These are phyloP conservation scores for Bufo gargarizans DNA, from an alignment of 2,113 vertebrate species.

Conservation along the genomic window DNA sequence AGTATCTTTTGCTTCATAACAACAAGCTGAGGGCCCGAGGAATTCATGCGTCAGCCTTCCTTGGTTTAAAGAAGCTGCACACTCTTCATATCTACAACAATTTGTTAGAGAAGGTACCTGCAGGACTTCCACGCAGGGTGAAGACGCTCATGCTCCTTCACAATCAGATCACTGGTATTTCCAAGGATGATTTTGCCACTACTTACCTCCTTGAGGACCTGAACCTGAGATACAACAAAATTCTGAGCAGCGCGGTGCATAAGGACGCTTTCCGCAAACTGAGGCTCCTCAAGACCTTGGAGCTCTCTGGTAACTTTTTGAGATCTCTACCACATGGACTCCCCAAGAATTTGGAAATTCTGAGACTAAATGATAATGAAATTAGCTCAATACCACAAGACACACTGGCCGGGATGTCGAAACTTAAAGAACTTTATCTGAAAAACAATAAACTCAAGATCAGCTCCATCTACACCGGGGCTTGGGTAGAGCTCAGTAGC, in stretches of 20 bases:
- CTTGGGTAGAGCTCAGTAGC: slow-evolving; percentile 85
- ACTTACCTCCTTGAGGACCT: slow-evolving; percentile 92
- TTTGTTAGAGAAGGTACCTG: slow-evolving; percentile 87
- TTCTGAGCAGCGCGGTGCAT: slow-evolving; percentile 84
- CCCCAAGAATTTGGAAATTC: slow-evolving; percentile 85
- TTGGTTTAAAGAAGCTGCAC: slow-evolving; percentile 93
- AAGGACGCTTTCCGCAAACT: slow-evolving; percentile 93
- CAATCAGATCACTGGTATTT: slow-evolving; percentile 88
- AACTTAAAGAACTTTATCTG: slow-evolving; percentile 86
- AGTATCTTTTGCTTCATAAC: slow-evolving; percentile 95
- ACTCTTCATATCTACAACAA: slow-evolving; percentile 98
- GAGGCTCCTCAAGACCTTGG: slow-evolving; percentile 84
- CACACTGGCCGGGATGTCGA: slow-evolving; percentile 84
- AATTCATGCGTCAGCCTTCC: slow-evolving; percentile 89
- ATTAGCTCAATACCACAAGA: slow-evolving; percentile 81
- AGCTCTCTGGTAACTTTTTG: slow-evolving; percentile 90
- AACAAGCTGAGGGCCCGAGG: slow-evolving; percentile 87
- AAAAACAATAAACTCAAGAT: slow-evolving; percentile 87
- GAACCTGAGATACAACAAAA: slow-evolving; percentile 96
- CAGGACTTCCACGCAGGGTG: slow-evolving; percentile 87
- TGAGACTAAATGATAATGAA: slow-evolving; percentile 89
- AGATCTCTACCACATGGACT: slow-evolving; percentile 81
- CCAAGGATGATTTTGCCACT: slow-evolving; percentile 86
- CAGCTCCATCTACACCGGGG: slow-evolving; percentile 85
- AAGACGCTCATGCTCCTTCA: slow-evolving; percentile 96